Base-by-base conservation (phyloP, 64 coral and sea anemone genomes). In the Pachyseris speciosa region DNA sequence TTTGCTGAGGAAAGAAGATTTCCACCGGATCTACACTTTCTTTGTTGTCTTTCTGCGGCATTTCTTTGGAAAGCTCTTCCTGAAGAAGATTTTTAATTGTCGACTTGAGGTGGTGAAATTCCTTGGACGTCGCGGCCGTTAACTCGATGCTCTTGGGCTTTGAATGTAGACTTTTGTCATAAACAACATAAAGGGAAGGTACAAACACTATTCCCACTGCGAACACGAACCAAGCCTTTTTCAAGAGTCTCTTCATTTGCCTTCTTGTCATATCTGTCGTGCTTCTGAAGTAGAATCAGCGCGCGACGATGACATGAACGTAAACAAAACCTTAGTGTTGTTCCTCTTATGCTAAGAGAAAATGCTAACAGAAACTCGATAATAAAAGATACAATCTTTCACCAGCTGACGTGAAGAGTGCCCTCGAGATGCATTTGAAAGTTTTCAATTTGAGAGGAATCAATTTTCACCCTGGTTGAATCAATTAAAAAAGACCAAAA, bases 311-410 rank as follows among this genome's bases (percentile, higher is more conserved):
- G 32, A 40, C 17, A 38, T 37, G 17, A 71, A 40, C 39, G 34
- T 38, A 38, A 71, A 71, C 67, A 71, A 67, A 16, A 32, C 12
- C 39, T 0, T 40, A 20, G 6, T 71, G 29, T 12, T 2, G 28
- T 9, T 28, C 7, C 12, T 31, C 29, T 68, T 33, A 11, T 4
- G 12, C 15, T 31, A 25, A 4, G 36, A 5, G 7, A 72, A 72
- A 50, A 28, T 39, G 20, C 72, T 47, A n/a, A 49, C 20, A 42
- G 72, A 75, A 47, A 77, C 47, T 31, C 29, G 74, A 77, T 77
- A 60, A 39, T 60, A 42, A 28, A 34, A 37, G 34, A 38, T 25
- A 39, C 9, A 20, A 80, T 80, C 76, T 80, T 33, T 81, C 55
- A 27, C 20, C 77, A 61, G 25, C 33, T 81, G 55, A 34, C 26